These are phyloP conservation scores for Corythornis madagascariensis DNA, from an alignment of 2,113 vertebrate genomes.

Conservation along the genomic window DNA sequence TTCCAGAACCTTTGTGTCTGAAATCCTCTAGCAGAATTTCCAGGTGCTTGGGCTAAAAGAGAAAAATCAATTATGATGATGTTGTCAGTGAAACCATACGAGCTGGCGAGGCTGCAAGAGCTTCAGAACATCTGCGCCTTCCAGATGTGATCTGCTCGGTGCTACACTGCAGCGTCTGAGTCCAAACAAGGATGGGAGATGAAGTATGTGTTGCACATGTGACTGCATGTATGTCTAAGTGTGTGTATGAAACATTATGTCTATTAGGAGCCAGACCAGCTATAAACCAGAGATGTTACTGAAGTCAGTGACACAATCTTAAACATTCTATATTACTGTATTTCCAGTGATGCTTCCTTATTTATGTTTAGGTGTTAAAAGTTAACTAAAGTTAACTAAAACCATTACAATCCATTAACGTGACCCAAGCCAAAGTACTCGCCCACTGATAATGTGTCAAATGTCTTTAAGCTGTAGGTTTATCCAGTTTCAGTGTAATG, in stretches of 20 bases:
- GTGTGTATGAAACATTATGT: neutral
- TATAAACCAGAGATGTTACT: neutral
- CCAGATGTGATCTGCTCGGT: neutral
- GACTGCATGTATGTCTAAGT: neutral
- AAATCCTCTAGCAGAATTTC: neutral
- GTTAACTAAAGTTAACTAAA: neutral
- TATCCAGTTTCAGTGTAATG: neutral
- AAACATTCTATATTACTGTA: neutral
- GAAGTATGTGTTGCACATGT: conserved; percentile 37
- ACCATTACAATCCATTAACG: neutral
- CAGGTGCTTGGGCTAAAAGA: neutral
- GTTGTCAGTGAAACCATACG: neutral
- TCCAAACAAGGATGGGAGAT: conserved; percentile 13
- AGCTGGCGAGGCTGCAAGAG: neutral
- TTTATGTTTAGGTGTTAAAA: neutral
- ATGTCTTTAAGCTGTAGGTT: neutral
- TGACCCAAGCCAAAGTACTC: neutral
- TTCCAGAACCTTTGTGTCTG: neutral
- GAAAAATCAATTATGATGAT: neutral
- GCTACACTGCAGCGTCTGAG: neutral
- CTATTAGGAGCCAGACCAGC: neutral
- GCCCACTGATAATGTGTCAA: neutral
- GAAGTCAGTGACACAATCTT: neutral
- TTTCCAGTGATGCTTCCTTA: neutral
- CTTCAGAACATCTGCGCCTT: conserved; percentile 6